phyloP scores from a whole-genome alignment of 2,888 invertebrate species.

The Antheraea assamensis region DNA sequence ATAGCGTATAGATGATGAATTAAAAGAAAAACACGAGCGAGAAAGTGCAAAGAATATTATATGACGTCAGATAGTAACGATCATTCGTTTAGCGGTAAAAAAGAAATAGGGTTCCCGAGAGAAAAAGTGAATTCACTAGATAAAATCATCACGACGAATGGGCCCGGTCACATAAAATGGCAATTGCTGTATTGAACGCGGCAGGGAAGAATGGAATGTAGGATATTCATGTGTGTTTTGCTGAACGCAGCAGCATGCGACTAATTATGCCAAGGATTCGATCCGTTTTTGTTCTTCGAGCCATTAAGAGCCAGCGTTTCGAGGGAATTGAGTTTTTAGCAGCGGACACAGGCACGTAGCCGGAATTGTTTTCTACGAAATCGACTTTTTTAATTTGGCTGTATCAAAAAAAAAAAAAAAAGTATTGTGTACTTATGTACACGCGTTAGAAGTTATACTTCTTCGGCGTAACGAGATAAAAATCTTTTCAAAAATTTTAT shows the following conservation, averaged over 20 bases:
- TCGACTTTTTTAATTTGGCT: slow-evolving; percentile 13
- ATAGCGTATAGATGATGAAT: too few relatives aligned
- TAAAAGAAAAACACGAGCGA: neutral
- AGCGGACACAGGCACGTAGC: slow-evolving; percentile 16
- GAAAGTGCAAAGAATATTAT: neutral
- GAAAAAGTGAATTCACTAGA: slow-evolving; percentile 30
- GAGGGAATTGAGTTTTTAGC: slow-evolving; percentile 72
- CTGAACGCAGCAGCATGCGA: slow-evolving; percentile 66
- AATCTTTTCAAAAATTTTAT: too few relatives aligned
- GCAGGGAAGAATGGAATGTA: slow-evolving; percentile 48
- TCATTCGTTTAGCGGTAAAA: slow-evolving; percentile 38
- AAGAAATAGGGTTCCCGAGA: slow-evolving; percentile 33
- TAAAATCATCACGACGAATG: slow-evolving; percentile 41
- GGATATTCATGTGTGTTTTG: slow-evolving; percentile 43
- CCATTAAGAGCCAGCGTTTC: slow-evolving; percentile 58
- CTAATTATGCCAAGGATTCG: slow-evolving; percentile 73
- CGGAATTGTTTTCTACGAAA: slow-evolving; percentile 19
- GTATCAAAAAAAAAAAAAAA: slow-evolving; percentile 4
- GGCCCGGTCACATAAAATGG: slow-evolving; percentile 56
- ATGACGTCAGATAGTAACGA: slow-evolving; percentile 33
- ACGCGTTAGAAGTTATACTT: too few relatives aligned
- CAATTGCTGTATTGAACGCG: slow-evolving; percentile 53
- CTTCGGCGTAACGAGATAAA: too few relatives aligned
- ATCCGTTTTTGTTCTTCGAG: slow-evolving; percentile 62
- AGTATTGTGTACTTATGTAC: too few relatives aligned